Conservation (phyloP, 2,888 invertebrate species). For the Eustalomyia histrio region DNA sequence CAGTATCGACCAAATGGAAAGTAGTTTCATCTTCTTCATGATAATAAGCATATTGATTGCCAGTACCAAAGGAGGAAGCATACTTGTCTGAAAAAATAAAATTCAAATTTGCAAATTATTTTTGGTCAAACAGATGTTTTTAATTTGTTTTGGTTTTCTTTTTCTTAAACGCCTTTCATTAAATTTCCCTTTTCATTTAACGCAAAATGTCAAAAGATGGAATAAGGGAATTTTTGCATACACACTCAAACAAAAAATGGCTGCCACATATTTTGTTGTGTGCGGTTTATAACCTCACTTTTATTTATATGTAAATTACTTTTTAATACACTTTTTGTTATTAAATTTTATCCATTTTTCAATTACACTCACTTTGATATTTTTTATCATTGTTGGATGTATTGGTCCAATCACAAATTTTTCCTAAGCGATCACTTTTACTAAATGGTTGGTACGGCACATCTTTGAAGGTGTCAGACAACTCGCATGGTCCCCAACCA, state of each 20-base stretch:
- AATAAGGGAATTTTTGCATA: conserved; percentile 44
- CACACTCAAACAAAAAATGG: conserved; percentile 48
- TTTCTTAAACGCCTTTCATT: conserved; percentile 22
- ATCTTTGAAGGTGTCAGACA: conserved; percentile 90
- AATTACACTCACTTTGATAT: conserved; percentile 83
- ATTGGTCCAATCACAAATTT: conserved; percentile 99
- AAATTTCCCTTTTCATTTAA: conserved; percentile 33
- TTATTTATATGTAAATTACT: conserved; percentile 43
- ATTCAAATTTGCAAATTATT: neutral
- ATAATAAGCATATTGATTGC: conserved; percentile 98
- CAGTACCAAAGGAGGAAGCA: conserved; percentile 94
- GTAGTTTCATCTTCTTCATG: conserved; percentile 99
- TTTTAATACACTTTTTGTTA: conserved; percentile 1
- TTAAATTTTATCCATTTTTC: conserved; percentile 6
- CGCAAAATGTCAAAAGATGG: conserved; percentile 41
- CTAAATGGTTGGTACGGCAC: conserved; percentile 98
- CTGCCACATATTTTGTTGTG: conserved; percentile 71
- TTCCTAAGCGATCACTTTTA: conserved; percentile 98
- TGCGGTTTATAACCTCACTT: conserved; percentile 73
- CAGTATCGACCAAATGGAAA: conserved; percentile 98
- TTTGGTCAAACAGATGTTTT: neutral
- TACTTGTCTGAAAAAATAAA: conserved; percentile 83
- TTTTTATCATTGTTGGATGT: conserved; percentile 95
- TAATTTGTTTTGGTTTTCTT: conserved; percentile 39
- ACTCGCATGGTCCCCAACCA: conserved; percentile 98